These are phyloP conservation scores for Dendrolimus houi DNA, from an alignment of 2,888 invertebrate genomes.

Conservation along the genomic window DNA sequence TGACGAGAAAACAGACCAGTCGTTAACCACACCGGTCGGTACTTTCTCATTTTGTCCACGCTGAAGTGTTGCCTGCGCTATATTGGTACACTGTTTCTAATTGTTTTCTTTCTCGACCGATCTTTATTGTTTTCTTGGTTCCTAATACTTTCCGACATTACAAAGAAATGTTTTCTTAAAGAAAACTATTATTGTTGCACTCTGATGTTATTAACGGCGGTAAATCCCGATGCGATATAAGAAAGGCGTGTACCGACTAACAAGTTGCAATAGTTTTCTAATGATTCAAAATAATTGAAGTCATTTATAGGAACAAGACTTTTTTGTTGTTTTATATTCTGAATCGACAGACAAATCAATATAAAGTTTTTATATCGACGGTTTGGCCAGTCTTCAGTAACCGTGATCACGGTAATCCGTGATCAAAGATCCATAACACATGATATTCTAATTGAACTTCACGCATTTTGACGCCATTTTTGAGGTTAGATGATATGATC, in stretches of 20 bases:
- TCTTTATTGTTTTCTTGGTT: conserved; percentile 2
- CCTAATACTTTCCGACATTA: neutral
- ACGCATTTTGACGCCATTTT: too few relatives aligned
- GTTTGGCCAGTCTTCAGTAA: too few relatives aligned
- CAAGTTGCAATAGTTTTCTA: neutral
- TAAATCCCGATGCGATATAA: neutral
- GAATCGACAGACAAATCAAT: too few relatives aligned
- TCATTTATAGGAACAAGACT: too few relatives aligned
- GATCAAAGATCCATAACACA: too few relatives aligned
- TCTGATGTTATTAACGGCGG: neutral
- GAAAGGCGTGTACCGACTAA: neutral
- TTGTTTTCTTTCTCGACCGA: conserved; percentile 5
- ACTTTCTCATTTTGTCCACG: neutral
- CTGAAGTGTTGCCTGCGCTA: conserved; percentile 13
- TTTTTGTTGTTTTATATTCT: too few relatives aligned
- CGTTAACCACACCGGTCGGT: neutral
- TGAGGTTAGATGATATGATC: too few relatives aligned
- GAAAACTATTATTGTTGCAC: neutral
- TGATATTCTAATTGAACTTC: too few relatives aligned
- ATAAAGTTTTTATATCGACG: too few relatives aligned
- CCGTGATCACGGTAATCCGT: too few relatives aligned
- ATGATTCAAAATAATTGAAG: too few relatives aligned
- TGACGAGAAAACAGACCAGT: neutral
- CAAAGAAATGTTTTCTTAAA: neutral
- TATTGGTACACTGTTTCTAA: conserved; percentile 15